Conservation (phyloP, 2,113 vertebrate genomes). For the Haplochromis burtoni region DNA sequence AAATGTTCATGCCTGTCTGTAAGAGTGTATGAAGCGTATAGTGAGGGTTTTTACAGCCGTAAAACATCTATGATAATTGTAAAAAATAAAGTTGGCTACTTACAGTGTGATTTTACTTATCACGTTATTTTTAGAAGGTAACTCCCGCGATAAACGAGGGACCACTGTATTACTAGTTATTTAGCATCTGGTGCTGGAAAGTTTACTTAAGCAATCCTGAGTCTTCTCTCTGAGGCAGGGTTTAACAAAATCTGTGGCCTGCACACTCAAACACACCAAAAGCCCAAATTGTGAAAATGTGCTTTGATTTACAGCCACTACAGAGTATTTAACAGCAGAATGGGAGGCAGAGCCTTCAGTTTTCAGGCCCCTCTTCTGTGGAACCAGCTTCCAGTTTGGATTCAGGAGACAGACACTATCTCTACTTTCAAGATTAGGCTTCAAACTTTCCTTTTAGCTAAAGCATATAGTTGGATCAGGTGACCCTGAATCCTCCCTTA, state of each 20-base stretch:
- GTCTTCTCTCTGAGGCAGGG: not conserved
- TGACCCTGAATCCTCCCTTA: not conserved
- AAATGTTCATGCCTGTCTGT: not conserved
- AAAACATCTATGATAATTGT: not conserved
- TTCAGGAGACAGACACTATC: not conserved
- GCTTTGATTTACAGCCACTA: not conserved
- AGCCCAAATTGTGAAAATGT: not conserved
- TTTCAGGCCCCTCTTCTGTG: not conserved
- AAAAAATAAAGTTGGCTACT: not conserved
- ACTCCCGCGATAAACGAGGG: not conserved
- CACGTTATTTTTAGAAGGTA: not conserved
- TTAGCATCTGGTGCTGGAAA: not conserved
- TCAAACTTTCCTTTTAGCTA: accelerated
- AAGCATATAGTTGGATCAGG: not conserved
- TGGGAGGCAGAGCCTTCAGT: not conserved
- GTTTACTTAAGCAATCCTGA: not conserved
- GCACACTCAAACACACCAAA: not conserved
- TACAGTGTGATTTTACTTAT: not conserved
- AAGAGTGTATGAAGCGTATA: not conserved
- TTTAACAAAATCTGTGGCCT: not conserved
- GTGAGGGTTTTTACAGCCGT: not conserved
- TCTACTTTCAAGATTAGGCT: accelerated
- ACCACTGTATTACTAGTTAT: not conserved
- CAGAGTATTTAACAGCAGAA: not conserved
- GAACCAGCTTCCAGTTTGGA: not conserved